Evolutionary conservation across 2,113 vertebrate species (phyloP).

Genomic region (Sinocyclocheilus rhinocerous): DNA sequence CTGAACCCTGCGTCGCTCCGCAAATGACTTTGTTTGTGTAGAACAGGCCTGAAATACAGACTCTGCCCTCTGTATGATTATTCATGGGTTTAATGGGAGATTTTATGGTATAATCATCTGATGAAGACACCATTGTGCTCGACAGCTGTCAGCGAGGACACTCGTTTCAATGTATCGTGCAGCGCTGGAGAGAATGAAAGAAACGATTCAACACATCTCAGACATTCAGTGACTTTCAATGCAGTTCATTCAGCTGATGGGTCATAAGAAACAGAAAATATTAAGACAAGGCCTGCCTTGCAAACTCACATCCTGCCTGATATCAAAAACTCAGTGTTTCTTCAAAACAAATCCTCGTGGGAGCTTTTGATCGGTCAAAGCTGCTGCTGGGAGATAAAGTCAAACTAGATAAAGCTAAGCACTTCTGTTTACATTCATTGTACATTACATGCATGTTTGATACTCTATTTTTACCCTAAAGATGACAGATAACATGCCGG

Average conservation of each 20-base stretch:
- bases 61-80: background rate
- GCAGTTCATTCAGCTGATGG: background rate
- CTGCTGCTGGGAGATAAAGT: background rate
- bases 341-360: background rate
- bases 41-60: background rate
- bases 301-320: background rate
- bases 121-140: conserved; percentile 5
- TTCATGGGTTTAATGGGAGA: background rate
- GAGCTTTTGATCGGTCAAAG: background rate
- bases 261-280: background rate
- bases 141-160: background rate
- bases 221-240: background rate
- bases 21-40: background rate
- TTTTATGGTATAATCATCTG: background rate
- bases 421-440: background rate
- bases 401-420: background rate
- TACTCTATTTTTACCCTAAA: background rate
- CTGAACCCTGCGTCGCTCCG: background rate
- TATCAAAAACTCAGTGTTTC: background rate
- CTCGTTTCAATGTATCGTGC: background rate
- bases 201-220: background rate
- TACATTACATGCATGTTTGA: background rate
- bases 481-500: background rate
- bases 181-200: background rate
- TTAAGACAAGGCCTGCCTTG: background rate